phyloP scores from a whole-genome alignment of 2,113 vertebrate species.

The Ceuthmochares aereus region DNA sequence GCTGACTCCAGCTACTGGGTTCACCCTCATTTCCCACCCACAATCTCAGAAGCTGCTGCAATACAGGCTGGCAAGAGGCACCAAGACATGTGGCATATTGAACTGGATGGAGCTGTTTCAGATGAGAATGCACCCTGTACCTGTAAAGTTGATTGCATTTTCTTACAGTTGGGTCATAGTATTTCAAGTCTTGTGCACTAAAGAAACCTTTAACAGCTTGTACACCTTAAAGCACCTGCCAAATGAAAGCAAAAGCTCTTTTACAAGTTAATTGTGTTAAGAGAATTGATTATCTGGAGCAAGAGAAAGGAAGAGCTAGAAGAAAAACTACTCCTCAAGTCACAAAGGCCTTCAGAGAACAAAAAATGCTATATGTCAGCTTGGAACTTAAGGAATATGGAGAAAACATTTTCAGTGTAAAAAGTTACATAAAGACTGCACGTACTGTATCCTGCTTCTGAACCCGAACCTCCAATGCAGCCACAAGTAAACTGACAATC shows the following conservation, averaged over 20 bases:
- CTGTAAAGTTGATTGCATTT: background rate
- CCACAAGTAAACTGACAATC: background rate
- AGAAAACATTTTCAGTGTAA: background rate
- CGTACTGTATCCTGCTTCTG: background rate
- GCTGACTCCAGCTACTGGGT: background rate
- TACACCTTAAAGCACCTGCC: conserved; percentile 5
- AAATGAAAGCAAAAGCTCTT: conserved; percentile 9
- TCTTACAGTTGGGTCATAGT: background rate
- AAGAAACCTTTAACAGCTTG: background rate
- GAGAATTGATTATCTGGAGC: background rate
- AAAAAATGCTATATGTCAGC: background rate
- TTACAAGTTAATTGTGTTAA: background rate
- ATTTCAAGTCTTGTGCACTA: background rate
- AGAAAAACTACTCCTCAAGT: background rate
- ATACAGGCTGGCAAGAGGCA: background rate
- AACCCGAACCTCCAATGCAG: background rate
- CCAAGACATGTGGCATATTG: fast-evolving
- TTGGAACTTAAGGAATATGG: background rate
- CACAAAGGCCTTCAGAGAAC: background rate
- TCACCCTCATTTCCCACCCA: background rate
- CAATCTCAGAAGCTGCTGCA: background rate
- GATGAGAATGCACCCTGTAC: background rate
- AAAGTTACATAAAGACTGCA: background rate
- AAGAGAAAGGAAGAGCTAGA: background rate
- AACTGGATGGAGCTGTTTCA: fast-evolving